Base-by-base conservation (phyloP, 2,888 invertebrate species). In the Trichogramma evanescens region DNA sequence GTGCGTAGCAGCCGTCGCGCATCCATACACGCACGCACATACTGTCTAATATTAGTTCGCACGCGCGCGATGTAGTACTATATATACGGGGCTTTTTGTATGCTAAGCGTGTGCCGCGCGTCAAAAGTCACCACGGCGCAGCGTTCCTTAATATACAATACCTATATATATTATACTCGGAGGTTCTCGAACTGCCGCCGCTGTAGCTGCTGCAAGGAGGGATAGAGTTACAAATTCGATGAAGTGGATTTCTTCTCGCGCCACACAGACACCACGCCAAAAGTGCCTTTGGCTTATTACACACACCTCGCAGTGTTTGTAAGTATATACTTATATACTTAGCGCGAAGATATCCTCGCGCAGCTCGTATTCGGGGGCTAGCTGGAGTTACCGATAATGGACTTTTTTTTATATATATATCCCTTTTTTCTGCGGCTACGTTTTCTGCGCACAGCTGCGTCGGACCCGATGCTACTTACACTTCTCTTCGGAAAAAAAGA, bases 161-260 rank as follows among this genome's bases (percentile, higher is more conserved):
- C 26, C 26, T 26, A 26, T 26, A 26, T 26, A 26, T 26, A 26
- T 26, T 26, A 2, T 26, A 26, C 26, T 26, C 26, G 26, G 26
- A 26, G 26, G 39, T n/a, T 4, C n/a, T 3, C 39, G 1, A 4
- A 43, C 42, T 6, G 5, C 9, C n/a, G 26, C 3, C 26, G 26
- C 26, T 3, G 26, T 26, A 26, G 26, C 26, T 26, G 26, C 26
- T 26, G 26, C 26, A 2, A 26, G 6, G 38, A 26, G 38, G 56
- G 48, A 44, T 56, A 52, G 53, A 48, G 52, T 60, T 61, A 50
- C 61, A 50, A 61, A 56, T 61, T 61, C 61, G 56, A 54, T 60
- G 52, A 60, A 60, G 48, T 53, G 56, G 50, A 61, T 60, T 49
- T 52, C 26, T 26, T 26, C 26, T 43, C 9, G 40, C 6, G 38